Conservation (phyloP, 2,797 vertebrate genomes). For the Muraenolepis orangiensis region DNA sequence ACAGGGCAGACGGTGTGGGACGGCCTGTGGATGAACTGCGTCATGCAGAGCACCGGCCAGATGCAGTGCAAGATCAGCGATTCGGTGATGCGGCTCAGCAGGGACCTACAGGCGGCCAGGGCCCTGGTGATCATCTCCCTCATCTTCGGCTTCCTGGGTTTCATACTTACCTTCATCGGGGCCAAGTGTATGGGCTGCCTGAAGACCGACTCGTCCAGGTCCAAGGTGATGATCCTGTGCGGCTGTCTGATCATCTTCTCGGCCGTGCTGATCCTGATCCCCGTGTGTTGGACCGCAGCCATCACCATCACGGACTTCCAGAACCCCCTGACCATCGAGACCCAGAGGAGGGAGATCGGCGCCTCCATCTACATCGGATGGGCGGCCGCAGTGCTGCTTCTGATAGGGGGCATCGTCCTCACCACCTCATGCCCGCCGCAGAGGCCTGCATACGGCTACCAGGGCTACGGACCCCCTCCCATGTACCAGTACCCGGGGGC, state of each 20-base stretch:
- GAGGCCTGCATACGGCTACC: conserved; percentile 46
- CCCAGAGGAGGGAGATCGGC: conserved; percentile 65
- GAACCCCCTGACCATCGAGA: conserved; percentile 40
- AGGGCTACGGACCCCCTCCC: conserved; percentile 32
- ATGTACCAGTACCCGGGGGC: conserved; percentile 42
- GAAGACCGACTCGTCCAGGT: conserved; percentile 55
- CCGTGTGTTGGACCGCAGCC: conserved; percentile 65
- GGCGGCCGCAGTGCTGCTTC: conserved; percentile 50
- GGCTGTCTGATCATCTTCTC: conserved; percentile 66
- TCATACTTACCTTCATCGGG: conserved; percentile 69
- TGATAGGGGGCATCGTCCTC: conserved; percentile 64
- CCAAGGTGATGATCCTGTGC: conserved; percentile 64
- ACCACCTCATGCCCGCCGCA: conserved; percentile 68
- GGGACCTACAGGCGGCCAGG: conserved; percentile 69
- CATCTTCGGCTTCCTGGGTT: conserved; percentile 66
- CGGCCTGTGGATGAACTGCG: conserved; percentile 80
- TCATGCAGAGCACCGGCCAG: conserved; percentile 80
- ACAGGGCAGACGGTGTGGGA: conserved; percentile 77
- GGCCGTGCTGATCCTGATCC: conserved; percentile 58
- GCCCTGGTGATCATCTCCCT: conserved; percentile 72
- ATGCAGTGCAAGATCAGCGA: conserved; percentile 76
- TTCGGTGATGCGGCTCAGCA: conserved; percentile 59
- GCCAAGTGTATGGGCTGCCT: conserved; percentile 71
- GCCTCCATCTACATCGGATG: conserved; percentile 69
- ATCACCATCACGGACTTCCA: conserved; percentile 62